Base-by-base conservation (phyloP, 2,113 vertebrate species). In the Athene cunicularia region DNA sequence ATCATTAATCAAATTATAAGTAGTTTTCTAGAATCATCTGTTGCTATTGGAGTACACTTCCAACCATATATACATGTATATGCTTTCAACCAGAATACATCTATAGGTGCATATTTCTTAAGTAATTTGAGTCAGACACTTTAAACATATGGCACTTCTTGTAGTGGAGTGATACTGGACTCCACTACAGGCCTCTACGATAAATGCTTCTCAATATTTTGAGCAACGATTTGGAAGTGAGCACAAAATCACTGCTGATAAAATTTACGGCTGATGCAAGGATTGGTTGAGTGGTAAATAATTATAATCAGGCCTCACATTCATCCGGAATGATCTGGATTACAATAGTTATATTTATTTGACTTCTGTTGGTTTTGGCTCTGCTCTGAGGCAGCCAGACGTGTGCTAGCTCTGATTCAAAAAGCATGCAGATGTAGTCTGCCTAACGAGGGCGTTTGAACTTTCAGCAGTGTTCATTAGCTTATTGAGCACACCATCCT, bases 331-430 rank as follows among this genome's bases (percentile, higher is more conserved):
- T 28, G 87, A 68, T 64, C 56, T 72, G 52, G 41, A 14, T 66
- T 32, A 39, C 47, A 75, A 3, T 3, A 76, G 64, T 37, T 66
- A 5, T 17, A 21, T 85, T 88, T 80, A 2, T n/a, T 50, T 73
- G 76, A 32, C 92, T 86, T 30, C 23, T 52, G 43, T 52, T 37
- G 70, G 26, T 8, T 82, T 73, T 80, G 79, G 39, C 53, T 92
- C 37, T 68, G 88, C 88, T 86, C 47, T 30, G 79, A 85, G 70
- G 56, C 80, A 72, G 86, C 52, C 87, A 83, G 84, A 67, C 5
- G 1, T 4, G 1, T 4, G 4, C 13, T 14, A 86, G 43, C 52
- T n/a, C 37, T 16, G 16, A 8, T 13, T 90, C 60, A 32, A 71
- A 87, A 88, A 71, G 66, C 52, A 11, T 9, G 12, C 39, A n/a